These are phyloP conservation scores for Cynopterus sphinx DNA, from an alignment of 2,797 vertebrate species.

Conservation along the genomic window DNA sequence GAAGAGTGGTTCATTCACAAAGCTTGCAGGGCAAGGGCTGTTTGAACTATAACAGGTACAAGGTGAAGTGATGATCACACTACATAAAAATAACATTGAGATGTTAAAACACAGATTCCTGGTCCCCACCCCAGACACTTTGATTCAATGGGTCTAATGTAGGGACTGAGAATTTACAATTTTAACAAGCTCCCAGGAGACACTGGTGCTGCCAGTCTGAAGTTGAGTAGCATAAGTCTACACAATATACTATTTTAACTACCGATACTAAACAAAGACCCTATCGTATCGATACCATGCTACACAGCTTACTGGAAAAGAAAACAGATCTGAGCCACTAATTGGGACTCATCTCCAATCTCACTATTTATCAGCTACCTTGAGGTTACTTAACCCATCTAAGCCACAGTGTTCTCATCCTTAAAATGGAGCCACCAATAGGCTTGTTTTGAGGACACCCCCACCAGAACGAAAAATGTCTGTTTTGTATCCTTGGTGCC, in stretches of 20 bases:
- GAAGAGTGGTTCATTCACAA: not conserved
- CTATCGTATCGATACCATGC: not conserved
- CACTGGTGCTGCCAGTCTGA: not conserved
- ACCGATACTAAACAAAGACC: not conserved
- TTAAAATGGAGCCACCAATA: not conserved
- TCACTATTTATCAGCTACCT: not conserved
- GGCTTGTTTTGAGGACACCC: not conserved
- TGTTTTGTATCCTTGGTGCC: not conserved
- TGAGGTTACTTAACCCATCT: not conserved
- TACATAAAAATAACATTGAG: not conserved
- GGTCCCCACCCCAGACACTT: not conserved
- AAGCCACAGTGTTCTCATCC: not conserved
- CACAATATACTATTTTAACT: not conserved
- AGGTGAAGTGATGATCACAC: not conserved
- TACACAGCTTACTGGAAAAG: not conserved
- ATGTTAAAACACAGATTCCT: not conserved
- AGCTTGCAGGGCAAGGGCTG: not conserved
- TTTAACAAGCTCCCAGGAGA: constrained; percentile 5
- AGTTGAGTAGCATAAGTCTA: not conserved
- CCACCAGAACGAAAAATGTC: not conserved
- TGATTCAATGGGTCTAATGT: not conserved
- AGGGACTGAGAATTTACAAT: not conserved
- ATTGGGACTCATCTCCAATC: not conserved
- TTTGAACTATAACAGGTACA: not conserved
- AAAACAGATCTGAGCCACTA: not conserved